phyloP scores from a whole-genome alignment of 2,888 invertebrate species.

The Enoplolaimus lenunculus region DNA sequence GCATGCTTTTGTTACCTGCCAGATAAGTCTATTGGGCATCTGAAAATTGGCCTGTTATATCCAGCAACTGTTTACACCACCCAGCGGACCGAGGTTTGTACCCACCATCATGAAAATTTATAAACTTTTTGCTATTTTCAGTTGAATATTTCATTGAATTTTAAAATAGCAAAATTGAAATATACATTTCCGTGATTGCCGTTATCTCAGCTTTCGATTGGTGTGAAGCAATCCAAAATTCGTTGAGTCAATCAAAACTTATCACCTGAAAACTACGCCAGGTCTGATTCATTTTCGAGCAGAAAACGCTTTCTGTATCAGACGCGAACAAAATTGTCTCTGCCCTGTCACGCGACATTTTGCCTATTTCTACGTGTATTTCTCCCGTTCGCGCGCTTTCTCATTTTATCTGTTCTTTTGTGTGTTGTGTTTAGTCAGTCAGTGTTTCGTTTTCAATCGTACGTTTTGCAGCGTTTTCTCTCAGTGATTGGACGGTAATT shows the following conservation, averaged over 20 bases:
- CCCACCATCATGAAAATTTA: too few species aligned
- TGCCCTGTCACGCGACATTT: background rate
- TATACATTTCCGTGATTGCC: too few species aligned
- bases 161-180: too few species aligned
- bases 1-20: too few species aligned
- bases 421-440: background rate
- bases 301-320: background rate
- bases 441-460: background rate
- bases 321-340: background rate
- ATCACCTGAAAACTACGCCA: background rate
- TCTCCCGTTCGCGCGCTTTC: background rate
- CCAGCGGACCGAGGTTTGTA: too few species aligned
- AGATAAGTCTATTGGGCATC: too few species aligned
- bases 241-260: background rate
- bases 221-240: background rate
- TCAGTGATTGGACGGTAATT: too few species aligned
- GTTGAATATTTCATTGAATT: too few species aligned
- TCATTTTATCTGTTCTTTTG: background rate
- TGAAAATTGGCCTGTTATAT: too few species aligned
- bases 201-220: background rate
- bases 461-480: background rate
- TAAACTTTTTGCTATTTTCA: too few species aligned
- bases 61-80: too few species aligned
- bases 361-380: background rate
- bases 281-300: background rate